These are phyloP conservation scores for Autographa gamma DNA, from an alignment of 2,888 invertebrate species.

Conservation along the genomic window DNA sequence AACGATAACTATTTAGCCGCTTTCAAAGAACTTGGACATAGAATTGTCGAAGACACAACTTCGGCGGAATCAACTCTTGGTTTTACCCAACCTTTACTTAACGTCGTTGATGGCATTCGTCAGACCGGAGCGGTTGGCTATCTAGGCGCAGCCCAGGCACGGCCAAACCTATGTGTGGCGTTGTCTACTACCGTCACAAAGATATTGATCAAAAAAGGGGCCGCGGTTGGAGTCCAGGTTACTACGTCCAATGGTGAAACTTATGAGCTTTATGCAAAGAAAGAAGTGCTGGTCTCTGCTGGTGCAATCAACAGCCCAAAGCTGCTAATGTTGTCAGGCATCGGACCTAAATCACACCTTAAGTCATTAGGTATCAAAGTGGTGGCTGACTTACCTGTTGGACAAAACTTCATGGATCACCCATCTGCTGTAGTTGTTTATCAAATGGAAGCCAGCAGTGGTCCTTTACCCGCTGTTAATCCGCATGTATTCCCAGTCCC, in stretches of 20 bases:
- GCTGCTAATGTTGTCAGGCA: constrained; percentile 69
- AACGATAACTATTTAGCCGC: constrained; percentile 1
- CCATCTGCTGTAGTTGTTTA: neutral
- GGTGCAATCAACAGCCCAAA: constrained; percentile 68
- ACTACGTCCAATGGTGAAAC: constrained; percentile 35
- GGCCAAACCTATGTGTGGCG: constrained; percentile 26
- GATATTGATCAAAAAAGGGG: constrained; percentile 44
- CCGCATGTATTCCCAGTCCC: constrained; percentile 50
- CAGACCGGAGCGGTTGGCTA: constrained; percentile 36
- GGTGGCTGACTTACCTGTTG: constrained; percentile 46
- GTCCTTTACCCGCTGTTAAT: neutral
- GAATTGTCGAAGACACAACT: constrained; percentile 33
- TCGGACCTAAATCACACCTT: constrained; percentile 65
- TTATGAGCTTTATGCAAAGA: constrained; percentile 53
- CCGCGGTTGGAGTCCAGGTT: constrained; percentile 64
- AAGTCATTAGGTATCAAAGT: constrained; percentile 56
- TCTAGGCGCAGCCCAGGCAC: constrained; percentile 8
- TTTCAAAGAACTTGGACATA: constrained; percentile 23
- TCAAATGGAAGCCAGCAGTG: constrained; percentile 22
- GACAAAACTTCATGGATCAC: constrained; percentile 55
- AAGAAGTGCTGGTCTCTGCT: constrained; percentile 66
- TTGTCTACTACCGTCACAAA: constrained; percentile 38
- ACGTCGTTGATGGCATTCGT: constrained; percentile 22
- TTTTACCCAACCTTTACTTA: constrained; percentile 22
- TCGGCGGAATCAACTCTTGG: constrained; percentile 21